Conservation (phyloP, 2,888 invertebrate species). For the Chloroclystis v-ata region DNA sequence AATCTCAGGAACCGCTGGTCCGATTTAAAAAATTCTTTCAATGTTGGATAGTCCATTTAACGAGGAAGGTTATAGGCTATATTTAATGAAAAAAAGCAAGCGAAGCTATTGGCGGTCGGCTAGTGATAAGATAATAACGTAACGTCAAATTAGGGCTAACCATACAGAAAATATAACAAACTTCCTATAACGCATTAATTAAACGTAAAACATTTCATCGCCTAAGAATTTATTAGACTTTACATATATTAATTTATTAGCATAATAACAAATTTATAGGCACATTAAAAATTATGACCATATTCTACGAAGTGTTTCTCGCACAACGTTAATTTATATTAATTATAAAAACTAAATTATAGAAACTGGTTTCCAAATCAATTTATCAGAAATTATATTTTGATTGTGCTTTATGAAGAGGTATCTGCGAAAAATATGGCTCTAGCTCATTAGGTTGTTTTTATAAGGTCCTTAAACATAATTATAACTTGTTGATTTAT, state of each 20-base stretch:
- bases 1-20: too few relatives aligned
- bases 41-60: too few relatives aligned
- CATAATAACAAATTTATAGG: constrained; percentile 23
- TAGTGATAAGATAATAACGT: too few relatives aligned
- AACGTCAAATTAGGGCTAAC: too few relatives aligned
- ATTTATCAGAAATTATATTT: constrained; percentile 8
- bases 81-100: too few relatives aligned
- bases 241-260: constrained; percentile 23
- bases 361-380: constrained; percentile 23
- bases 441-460: constrained; percentile 14
- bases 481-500: constrained; percentile 15
- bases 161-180: too few relatives aligned
- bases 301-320: constrained; percentile 22
- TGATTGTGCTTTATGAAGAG: constrained; percentile 6
- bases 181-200: neutral
- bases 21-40: too few relatives aligned
- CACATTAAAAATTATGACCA: constrained; percentile 25
- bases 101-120: too few relatives aligned
- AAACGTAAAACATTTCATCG: constrained; percentile 4
- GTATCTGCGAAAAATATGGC: constrained; percentile 5
- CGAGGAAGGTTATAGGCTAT: too few relatives aligned
- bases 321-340: constrained; percentile 22
- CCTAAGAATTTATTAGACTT: constrained; percentile 14
- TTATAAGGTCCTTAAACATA: constrained; percentile 19
- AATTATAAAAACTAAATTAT: constrained; percentile 21